These are phyloP conservation scores for Drosophila jambulina DNA, from an alignment of 1,140 invertebrate genomes.

Conservation along the genomic window DNA sequence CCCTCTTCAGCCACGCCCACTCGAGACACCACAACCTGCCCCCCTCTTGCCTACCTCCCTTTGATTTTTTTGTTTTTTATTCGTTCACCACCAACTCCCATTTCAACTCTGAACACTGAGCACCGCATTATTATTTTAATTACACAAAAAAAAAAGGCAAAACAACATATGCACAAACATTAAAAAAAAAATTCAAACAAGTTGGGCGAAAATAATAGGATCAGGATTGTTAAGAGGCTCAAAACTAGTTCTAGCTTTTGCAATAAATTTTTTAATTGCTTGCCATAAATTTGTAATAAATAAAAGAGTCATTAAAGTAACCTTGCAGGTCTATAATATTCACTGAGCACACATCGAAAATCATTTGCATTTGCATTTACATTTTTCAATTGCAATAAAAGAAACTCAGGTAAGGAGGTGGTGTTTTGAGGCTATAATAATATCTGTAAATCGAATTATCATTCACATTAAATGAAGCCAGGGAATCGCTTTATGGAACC, in stretches of 20 bases:
- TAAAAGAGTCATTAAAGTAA: neutral
- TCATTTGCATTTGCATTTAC: neutral
- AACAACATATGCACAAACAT: constrained; percentile 25
- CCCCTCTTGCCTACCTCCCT: neutral
- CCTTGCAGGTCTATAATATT: constrained; percentile 1
- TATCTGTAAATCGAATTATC: neutral
- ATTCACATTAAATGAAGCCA: neutral
- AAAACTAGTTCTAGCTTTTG: neutral
- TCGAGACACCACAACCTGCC: constrained; percentile 54
- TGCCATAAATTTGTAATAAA: neutral
- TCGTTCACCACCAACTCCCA: constrained; percentile 25
- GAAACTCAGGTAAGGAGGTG: neutral
- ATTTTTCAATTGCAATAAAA: neutral
- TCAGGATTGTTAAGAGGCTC: neutral
- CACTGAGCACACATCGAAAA: neutral
- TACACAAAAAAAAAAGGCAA: constrained; percentile 59
- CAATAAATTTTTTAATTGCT: neutral
- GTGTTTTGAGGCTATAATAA: neutral
- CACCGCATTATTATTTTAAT: constrained; percentile 78
- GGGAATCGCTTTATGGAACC: neutral
- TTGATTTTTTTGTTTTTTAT: neutral
- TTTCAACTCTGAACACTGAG: constrained; percentile 43
- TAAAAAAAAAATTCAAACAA: constrained; percentile 9
- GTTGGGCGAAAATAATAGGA: constrained; percentile 11
- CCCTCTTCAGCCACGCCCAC: constrained; percentile 54